A percentile compares a stretch with the other conserved stretches of the same genome.
These are phyloP conservation scores for Sterna hirundo DNA, from an alignment of 2,113 vertebrate genomes.

Conservation along the genomic window DNA sequence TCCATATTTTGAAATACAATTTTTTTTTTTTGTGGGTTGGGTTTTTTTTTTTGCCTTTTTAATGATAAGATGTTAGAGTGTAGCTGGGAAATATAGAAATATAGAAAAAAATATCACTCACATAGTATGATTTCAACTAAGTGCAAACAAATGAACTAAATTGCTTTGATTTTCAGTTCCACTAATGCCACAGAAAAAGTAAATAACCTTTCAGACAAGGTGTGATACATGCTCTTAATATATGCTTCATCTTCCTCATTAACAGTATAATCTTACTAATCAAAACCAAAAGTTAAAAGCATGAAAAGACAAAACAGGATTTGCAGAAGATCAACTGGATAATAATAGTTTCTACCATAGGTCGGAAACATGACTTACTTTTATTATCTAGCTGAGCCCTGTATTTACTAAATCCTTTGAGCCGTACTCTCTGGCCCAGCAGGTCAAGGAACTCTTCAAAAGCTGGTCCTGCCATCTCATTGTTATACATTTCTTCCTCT, in stretches of 20 bases:
- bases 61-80: background rate
- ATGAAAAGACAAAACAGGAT: background rate
- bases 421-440: constrained; percentile 92
- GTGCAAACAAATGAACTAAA: background rate
- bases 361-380: constrained; percentile 79
- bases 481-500: constrained; percentile 99
- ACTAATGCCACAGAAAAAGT: background rate
- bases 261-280: background rate
- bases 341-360: background rate
- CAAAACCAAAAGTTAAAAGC: background rate
- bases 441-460: constrained; percentile 97
- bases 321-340: background rate
- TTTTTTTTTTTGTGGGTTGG: background rate
- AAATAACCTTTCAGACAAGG: background rate
- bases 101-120: background rate
- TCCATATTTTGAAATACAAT: background rate
- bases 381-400: constrained; percentile 97
- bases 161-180: background rate
- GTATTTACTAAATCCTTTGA: constrained; percentile 96
- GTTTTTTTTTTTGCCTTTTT: background rate
- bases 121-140: background rate
- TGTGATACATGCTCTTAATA: background rate
- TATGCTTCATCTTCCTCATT: background rate
- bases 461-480: constrained; percentile 89
- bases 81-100: background rate